Percentiles rank a stretch among this genome's conserved stretches.
Evolutionary conservation across 2,113 vertebrate species (phyloP).

Genomic region (Heteronetta atricapilla): DNA sequence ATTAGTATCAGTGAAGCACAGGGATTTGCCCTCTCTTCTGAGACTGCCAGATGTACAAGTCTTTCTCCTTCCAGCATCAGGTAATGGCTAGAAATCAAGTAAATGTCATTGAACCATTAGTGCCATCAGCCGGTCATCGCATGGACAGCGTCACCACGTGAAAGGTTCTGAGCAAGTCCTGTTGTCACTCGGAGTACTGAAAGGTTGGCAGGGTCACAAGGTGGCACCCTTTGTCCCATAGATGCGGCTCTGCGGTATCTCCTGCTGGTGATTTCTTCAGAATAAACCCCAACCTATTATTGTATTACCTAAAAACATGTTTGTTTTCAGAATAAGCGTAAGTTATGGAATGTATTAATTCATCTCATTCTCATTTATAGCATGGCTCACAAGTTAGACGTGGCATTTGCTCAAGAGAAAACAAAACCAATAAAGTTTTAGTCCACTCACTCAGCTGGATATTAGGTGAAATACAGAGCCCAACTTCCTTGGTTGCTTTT

Average conservation of each 20-base stretch:
- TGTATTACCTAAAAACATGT: not conserved
- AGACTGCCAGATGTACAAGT: conserved; percentile 24
- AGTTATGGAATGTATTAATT: not conserved
- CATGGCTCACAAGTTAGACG: not conserved
- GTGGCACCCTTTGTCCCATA: not conserved
- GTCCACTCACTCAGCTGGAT: not conserved
- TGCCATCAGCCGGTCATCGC: not conserved
- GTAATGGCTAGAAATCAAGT: not conserved
- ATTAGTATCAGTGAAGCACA: conserved; percentile 28
- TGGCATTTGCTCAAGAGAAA: not conserved
- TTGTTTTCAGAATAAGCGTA: not conserved
- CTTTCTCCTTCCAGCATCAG: not conserved
- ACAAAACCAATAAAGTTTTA: not conserved
- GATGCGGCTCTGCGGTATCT: not conserved
- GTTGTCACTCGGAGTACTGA: rapidly evolving
- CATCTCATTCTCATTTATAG: not conserved
- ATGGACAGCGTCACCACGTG: not conserved
- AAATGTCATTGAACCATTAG: not conserved
- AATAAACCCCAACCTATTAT: not conserved
- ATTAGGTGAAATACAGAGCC: not conserved
- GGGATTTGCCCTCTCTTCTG: conserved; percentile 35
- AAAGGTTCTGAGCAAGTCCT: not conserved
- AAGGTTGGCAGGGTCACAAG: not conserved
- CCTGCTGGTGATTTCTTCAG: not conserved
- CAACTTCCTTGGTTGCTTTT: rapidly evolving